Percentiles rank a stretch among this genome's conserved stretches.
Evolutionary conservation across 2,797 vertebrate genomes (phyloP).

Genomic region (Pagetopsis macropterus): DNA sequence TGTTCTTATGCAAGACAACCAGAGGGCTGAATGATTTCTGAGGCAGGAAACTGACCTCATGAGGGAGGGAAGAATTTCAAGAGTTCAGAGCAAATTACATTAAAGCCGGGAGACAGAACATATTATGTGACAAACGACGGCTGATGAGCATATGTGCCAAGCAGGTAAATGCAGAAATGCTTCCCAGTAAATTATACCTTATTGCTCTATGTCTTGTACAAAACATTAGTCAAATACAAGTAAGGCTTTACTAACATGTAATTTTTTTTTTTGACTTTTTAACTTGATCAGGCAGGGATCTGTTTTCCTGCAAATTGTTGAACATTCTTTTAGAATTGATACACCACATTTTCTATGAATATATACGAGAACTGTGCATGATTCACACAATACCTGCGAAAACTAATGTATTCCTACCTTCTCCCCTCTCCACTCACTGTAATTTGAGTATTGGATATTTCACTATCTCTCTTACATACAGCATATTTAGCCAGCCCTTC

Average conservation of each 20-base stretch:
- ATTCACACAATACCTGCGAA: constrained; percentile 39
- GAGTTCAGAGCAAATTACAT: constrained; percentile 78
- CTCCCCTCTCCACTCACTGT: constrained; percentile 34
- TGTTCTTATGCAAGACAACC: constrained; percentile 77
- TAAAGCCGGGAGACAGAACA: constrained; percentile 65
- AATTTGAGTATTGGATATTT: constrained; percentile 63
- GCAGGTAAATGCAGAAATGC: constrained; percentile 26
- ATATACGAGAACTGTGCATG: constrained; percentile 12
- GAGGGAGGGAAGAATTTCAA: constrained; percentile 64
- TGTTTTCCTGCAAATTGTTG: neutral
- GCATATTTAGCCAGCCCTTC: constrained; percentile 78
- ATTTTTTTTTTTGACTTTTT: constrained; percentile 17
- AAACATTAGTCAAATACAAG: neutral
- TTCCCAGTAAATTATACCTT: neutral
- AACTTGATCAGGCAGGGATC: neutral
- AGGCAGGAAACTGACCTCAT: constrained; percentile 76
- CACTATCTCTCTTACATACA: constrained; percentile 73
- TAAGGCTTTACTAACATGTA: neutral
- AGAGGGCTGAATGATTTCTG: constrained; percentile 77
- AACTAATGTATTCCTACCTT: constrained; percentile 35
- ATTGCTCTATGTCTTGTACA: neutral
- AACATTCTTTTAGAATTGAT: constrained; percentile 14
- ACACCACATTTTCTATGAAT: constrained; percentile 11
- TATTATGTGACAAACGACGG: constrained; percentile 67
- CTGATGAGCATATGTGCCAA: constrained; percentile 49